Base-by-base conservation (phyloP, 2,888 invertebrate species). In the Epinotia demarniana region DNA sequence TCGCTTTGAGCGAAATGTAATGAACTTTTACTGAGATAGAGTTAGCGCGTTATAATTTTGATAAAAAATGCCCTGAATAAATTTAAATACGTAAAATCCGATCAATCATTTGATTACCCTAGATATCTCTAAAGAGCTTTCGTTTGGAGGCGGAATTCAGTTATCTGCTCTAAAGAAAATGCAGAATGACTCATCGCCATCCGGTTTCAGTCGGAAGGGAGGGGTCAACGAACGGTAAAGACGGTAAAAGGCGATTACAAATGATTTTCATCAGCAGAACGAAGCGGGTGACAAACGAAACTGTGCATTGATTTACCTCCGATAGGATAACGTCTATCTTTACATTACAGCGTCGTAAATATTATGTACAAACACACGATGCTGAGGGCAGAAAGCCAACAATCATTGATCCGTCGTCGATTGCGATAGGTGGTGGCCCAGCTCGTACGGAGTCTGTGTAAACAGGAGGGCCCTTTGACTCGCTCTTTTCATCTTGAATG, bases 401-500 rank as follows among this genome's bases (percentile, higher is more conserved):
- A 72, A 76, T 73, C 76, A 76, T 76, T 73, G 73, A 76, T 76
- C 76, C 76, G 73, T 73, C 73, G 58, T 76, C 76, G 60, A 76
- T 73, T 76, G 64, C 76, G 60, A 73, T 76, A 76, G 68, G 64
- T 66, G 63, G 58, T 76, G 72, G 72, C 70, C 61, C 73, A 64
- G 63, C 33, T 60, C 61, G 71, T 71, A 75, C 67, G 66, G 18
- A 75, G 61, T 77, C 82, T 80, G 81, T 81, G 83, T 84, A 85
- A 84, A 86, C 84, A 85, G 76, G 73, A 81, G 81, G 77, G 80
- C 83, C 82, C 86, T 85, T 86, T 84, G 85, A 84, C 80, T 79
- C 78, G 80, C 72, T 82, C 83, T 83, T 86, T 87, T 85, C 83
- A 86, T 88, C 84, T 84, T 81, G 78, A 82, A 81, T 84, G 84